Base-by-base conservation (phyloP, 1,140 invertebrate species). In the Calycopis cecrops region DNA sequence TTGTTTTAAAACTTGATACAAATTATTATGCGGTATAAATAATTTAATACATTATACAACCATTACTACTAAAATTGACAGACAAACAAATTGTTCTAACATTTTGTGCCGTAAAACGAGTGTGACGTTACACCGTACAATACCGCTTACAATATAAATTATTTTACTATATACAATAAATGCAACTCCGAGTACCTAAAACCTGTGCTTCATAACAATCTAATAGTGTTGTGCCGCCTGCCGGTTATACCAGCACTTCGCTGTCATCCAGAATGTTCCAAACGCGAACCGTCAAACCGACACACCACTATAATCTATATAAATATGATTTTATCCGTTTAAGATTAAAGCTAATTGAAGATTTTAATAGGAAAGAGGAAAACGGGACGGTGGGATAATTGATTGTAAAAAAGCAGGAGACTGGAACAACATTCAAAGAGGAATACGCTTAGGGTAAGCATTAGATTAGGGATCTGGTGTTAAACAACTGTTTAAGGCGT, bases 91-190 rank as follows among this genome's bases (percentile, higher is more conserved):
- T 69, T 71, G 71, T 68, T 76, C 74, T 81, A 86, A 83, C 76
- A 80, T 79, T 85, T 86, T 86, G 83, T 86, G 83, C 83, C 79
- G 71, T 80, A 86, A 86, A 86, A 86, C 83, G 80, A 86, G 83
- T 86, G 83, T 84, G 76, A 71, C 65, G 52, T 69, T 28, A 76
- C 78, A 84, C 80, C 71, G 71, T 82, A 79, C 65, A 65, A 62
- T 82, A 79, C 68, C 69, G 69, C 73, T 79, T 81, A 81, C 48
- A 67, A 69, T 73, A 76, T 71, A 59, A 77, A 80, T 55, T 59
- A 55, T 44, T 49, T 59, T 59, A 79, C 80, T 85, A 85, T 85
- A 73, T 77, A 81, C 76, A 81, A 76, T 83, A 82, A 81, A 86
- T 85, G 81, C 81, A 83, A 79, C 76, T 77, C 79, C 66, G 67